A percentile compares a stretch with the other conserved stretches of the same genome.
Evolutionary conservation across 30 jellyfish, hydroid and myxozoan species (phyloP).

Genomic region (Hydra vulgaris): DNA sequence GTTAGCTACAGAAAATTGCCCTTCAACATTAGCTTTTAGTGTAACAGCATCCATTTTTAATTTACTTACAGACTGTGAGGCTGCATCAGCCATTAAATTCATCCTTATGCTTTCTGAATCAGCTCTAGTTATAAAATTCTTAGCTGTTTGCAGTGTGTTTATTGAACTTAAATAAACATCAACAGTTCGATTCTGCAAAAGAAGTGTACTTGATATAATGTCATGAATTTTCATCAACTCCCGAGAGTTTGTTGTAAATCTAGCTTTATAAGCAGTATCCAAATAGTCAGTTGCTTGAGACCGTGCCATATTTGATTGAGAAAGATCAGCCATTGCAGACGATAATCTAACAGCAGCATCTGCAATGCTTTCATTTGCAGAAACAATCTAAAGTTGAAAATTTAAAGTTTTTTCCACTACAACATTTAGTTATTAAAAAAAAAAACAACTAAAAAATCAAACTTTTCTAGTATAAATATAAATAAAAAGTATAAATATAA

Average conservation of each 20-base stretch:
- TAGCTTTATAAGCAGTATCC: slow-evolving; percentile 45
- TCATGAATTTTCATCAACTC: slow-evolving; percentile 51
- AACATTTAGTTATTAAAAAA: too few relatives aligned
- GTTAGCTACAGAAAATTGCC: slow-evolving; percentile 41
- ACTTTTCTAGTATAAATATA: too few relatives aligned
- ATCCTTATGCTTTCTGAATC: slow-evolving; percentile 40
- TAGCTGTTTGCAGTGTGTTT: slow-evolving; percentile 45
- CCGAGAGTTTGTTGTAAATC: slow-evolving; percentile 61
- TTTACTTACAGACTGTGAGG: slow-evolving; percentile 62
- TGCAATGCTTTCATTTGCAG: slow-evolving; percentile 56
- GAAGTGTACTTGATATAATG: slow-evolving; percentile 35
- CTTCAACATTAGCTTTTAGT: slow-evolving; percentile 39
- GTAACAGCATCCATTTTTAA: slow-evolving; percentile 68
- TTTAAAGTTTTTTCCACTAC: too few relatives aligned
- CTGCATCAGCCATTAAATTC: slow-evolving; percentile 47
- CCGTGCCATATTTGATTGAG: slow-evolving; percentile 58
- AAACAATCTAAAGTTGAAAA: slow-evolving; percentile 39
- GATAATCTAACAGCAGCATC: slow-evolving; percentile 69
- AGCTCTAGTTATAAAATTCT: slow-evolving; percentile 52
- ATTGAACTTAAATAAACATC: slow-evolving; percentile 47
- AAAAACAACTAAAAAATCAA: too few relatives aligned
- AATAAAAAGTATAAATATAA: too few relatives aligned
- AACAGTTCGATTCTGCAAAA: slow-evolving; percentile 37
- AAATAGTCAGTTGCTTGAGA: slow-evolving; percentile 46
- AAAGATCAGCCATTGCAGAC: slow-evolving; percentile 46